A percentile compares a stretch with the other conserved stretches of the same genome.
Conservation (phyloP, 2,797 vertebrate species). For the Hippopotamyrus pictus region DNA sequence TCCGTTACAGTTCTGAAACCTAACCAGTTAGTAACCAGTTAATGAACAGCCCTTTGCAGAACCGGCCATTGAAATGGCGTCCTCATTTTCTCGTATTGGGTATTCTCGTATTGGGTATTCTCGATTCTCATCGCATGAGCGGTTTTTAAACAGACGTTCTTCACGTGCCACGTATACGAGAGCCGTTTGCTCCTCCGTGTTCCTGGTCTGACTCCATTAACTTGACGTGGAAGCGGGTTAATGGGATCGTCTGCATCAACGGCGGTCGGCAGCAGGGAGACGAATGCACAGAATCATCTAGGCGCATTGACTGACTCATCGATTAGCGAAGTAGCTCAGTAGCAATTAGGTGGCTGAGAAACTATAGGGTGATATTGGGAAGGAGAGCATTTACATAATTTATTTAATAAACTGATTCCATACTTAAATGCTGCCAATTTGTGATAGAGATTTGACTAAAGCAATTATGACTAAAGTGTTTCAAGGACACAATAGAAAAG, state of each 20-base stretch:
- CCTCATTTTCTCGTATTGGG: neutral
- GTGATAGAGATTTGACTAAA: neutral
- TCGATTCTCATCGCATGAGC: neutral
- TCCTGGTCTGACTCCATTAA: neutral
- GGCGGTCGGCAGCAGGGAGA: neutral
- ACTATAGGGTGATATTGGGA: neutral
- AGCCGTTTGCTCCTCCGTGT: neutral
- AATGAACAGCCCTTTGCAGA: neutral
- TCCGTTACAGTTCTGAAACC: neutral
- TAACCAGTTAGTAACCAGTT: too few species aligned
- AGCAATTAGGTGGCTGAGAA: neutral
- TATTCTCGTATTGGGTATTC: neutral
- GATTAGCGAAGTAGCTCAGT: neutral
- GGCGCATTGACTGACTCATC: neutral
- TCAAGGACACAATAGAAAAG: neutral
- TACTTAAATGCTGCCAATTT: neutral
- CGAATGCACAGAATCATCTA: neutral
- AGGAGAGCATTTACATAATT: neutral
- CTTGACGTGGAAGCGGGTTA: neutral
- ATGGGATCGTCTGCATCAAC: neutral
- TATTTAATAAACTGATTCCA: neutral
- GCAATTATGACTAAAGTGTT: neutral
- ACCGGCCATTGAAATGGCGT: neutral
- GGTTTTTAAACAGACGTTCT: neutral
- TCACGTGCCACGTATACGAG: neutral